Percentiles rank a stretch among this genome's conserved stretches.
phyloP scores from a whole-genome alignment of 2,113 vertebrate genomes.

The Hydrochoerus hydrochaeris region DNA sequence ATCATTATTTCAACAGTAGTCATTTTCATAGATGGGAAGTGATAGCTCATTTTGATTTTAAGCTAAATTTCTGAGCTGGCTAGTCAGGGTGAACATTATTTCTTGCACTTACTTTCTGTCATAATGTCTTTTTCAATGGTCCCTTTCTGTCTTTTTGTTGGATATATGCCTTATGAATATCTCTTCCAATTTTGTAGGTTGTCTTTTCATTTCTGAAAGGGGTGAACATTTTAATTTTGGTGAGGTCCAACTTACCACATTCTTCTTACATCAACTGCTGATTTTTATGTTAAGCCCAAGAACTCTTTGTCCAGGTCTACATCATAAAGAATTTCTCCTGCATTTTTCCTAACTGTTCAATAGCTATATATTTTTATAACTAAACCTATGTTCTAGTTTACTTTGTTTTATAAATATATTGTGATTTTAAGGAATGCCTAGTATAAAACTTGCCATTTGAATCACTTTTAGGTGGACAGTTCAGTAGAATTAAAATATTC shows the following conservation, averaged over 20 bases:
- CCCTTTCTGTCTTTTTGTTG: background rate
- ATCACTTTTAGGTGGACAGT: background rate
- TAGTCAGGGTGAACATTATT: background rate
- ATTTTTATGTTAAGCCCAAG: background rate
- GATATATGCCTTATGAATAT: background rate
- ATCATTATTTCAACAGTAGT: background rate
- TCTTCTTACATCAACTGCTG: background rate
- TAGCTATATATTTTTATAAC: background rate
- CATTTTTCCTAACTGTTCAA: background rate
- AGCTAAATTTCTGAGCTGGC: background rate
- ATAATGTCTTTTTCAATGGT: background rate
- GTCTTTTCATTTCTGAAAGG: background rate
- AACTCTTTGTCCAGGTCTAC: background rate
- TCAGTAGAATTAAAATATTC: background rate
- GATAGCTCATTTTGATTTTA: background rate
- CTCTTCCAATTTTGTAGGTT: background rate
- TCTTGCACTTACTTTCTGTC: background rate
- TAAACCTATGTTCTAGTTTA: background rate
- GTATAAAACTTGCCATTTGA: background rate
- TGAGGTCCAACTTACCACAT: background rate
- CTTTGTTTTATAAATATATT: background rate
- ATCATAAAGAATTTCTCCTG: background rate
- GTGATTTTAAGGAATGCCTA: background rate
- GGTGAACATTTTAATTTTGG: background rate
- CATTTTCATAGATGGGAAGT: background rate